Base-by-base conservation (phyloP, 2,888 invertebrate genomes). In the Thymelicus lineola region DNA sequence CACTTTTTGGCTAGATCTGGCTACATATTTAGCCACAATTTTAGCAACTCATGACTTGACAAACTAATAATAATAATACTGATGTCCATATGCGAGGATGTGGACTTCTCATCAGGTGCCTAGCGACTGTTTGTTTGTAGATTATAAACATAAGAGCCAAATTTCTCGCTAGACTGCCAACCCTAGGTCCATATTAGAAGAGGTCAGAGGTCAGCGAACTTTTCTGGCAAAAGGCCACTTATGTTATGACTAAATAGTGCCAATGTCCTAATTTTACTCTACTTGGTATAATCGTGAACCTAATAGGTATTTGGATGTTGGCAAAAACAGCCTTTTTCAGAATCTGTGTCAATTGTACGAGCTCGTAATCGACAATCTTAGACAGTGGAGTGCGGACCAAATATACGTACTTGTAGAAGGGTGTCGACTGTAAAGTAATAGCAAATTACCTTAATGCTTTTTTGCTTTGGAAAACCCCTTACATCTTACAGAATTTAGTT, bases 201-300 rank as follows among this genome's bases (percentile, higher is more conserved):
- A 50, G 48, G 17, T 50, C 48, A 50, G 0, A 17, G 62, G 50
- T 36, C 50, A 12, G 2, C 14, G 62, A 63, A 28, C 62, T 63
- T 63, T 63, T 50, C 36, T 63, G 62, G 62, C 62, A 63, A 50
- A 10, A 6, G 36, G 62, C 62, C 62, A 63, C 36, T 50, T 15
- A 7, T 50, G 17, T 36, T 50, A 63, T 15, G 17, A 15, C 17
- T 36, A n/a, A 35, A 35, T 17, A 50, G 62, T 12, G 36, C 38
- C 17, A 50, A 36, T 15, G 48, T 50, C 17, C 62, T 50, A 17
- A 63, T 36, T 63, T 61, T 17, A 7, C 17, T 50, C 6, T 15
- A 17, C 17, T 7, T 6, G 15, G 7, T 50, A 50, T 7, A 15
- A 50, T 50, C 15, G 15, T 7, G 48, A 50, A 50, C 48, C 17